Evolutionary conservation across 2,797 vertebrate genomes (phyloP).

Genomic region (Lutjanus campechanus): DNA sequence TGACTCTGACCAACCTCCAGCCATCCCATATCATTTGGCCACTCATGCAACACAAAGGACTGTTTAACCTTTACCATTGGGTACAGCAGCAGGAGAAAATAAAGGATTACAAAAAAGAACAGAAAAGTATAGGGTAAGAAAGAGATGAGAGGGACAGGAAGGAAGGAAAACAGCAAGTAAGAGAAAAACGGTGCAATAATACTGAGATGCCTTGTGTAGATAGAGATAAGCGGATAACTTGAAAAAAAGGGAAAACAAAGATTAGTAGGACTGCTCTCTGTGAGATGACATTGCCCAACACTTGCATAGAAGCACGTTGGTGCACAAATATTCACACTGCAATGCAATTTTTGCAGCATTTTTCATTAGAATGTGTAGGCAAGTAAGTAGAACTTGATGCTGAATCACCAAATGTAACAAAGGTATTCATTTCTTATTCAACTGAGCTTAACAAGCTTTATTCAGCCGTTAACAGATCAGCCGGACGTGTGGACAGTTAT

Average conservation of each 20-base stretch:
- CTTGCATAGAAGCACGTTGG: neutral
- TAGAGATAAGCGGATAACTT: conserved; percentile 24
- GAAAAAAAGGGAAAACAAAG: conserved; percentile 17
- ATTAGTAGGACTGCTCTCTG: conserved; percentile 3
- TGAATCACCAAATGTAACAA: conserved; percentile 1
- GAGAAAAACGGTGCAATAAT: conserved; percentile 4
- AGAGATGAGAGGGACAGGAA: neutral
- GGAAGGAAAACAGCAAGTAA: neutral
- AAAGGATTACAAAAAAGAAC: neutral
- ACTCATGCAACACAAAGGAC: conserved; percentile 31
- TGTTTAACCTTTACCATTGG: conserved; percentile 10
- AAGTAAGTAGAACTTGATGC: neutral
- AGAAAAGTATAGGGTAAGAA: neutral
- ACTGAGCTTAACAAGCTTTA: conserved; percentile 3
- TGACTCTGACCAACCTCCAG: conserved; percentile 6
- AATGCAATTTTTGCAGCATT: neutral
- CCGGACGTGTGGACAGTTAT: conserved; percentile 13
- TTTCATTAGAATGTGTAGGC: neutral
- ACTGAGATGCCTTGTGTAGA: neutral
- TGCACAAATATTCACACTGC: too few species aligned
- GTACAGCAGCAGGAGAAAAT: neutral
- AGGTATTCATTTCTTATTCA: neutral
- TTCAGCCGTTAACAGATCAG: conserved; percentile 5
- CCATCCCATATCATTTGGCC: neutral
- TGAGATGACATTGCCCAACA: conserved; percentile 5